A percentile compares a stretch with the other conserved stretches of the same genome.
phyloP scores from a whole-genome alignment of 1,140 invertebrate species.

The Andricus grossulariae region DNA sequence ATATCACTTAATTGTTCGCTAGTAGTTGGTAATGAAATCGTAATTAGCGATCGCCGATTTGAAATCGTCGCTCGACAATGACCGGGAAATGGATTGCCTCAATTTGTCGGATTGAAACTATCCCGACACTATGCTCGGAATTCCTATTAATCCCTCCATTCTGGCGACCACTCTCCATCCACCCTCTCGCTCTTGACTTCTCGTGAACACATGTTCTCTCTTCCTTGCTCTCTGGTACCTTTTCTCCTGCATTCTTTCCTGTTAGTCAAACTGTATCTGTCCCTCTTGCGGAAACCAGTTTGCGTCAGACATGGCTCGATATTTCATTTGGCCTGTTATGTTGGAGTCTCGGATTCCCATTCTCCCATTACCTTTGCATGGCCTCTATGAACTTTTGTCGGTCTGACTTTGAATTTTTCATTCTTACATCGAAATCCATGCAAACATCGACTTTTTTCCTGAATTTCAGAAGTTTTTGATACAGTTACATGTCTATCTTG shows the following conservation, averaged over 20 bases:
- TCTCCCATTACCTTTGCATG: slow-evolving; percentile 12
- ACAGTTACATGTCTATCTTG: too few relatives aligned
- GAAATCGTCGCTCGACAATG: slow-evolving; percentile 48
- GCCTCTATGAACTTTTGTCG: slow-evolving; percentile 32
- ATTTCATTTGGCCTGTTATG: slow-evolving; percentile 55
- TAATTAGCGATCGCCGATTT: slow-evolving; percentile 55
- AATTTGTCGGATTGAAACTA: slow-evolving; percentile 69
- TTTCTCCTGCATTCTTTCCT: slow-evolving; percentile 1
- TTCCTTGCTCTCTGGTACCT: slow-evolving; percentile 36
- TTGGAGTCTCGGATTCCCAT: slow-evolving; percentile 35
- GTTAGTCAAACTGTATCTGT: slow-evolving; percentile 28
- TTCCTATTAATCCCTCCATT: slow-evolving; percentile 64
- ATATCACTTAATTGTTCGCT: neutral
- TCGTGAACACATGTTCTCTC: neutral
- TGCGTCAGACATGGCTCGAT: slow-evolving; percentile 48
- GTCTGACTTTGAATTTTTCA: slow-evolving; percentile 30
- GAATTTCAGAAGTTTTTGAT: too few relatives aligned
- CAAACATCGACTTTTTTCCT: too few relatives aligned
- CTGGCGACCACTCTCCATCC: slow-evolving; percentile 36
- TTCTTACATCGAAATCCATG: neutral
- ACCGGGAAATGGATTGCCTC: slow-evolving; percentile 66
- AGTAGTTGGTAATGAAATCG: slow-evolving; percentile 49
- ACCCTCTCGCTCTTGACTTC: slow-evolving; percentile 41
- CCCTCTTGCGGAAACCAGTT: slow-evolving; percentile 47
- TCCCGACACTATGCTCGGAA: slow-evolving; percentile 67